Conservation (phyloP, 2,797 vertebrate species). For the Pteronotus mesoamericanus region DNA sequence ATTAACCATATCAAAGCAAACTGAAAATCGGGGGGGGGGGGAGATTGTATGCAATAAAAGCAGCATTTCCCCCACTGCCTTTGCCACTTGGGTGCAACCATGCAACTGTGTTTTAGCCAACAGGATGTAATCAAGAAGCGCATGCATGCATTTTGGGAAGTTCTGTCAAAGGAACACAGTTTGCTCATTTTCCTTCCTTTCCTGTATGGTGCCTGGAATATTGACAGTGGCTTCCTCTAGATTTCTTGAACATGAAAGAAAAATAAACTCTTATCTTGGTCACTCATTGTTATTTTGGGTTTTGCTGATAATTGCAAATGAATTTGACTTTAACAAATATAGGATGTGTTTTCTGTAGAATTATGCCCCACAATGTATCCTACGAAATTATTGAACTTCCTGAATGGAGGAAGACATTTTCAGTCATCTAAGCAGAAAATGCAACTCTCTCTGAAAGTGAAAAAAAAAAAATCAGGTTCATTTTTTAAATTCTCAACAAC, state of each 20-base stretch:
- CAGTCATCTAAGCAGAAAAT: background rate
- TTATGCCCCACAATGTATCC: background rate
- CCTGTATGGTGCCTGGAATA: background rate
- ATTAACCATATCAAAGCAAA: background rate
- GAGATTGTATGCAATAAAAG: background rate
- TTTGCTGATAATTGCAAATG: background rate
- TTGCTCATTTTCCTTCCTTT: background rate
- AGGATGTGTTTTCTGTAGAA: background rate
- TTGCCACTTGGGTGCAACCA: background rate
- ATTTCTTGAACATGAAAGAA: background rate
- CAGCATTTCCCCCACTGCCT: background rate
- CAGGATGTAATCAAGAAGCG: background rate
- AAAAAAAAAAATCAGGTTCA: background rate
- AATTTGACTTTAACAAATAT: background rate
- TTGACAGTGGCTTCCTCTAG: background rate
- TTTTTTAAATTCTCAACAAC: background rate
- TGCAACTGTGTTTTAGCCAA: background rate
- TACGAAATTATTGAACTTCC: background rate
- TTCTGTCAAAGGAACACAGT: background rate
- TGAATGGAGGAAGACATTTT: background rate
- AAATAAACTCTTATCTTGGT: background rate
- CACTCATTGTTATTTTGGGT: background rate
- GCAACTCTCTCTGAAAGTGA: background rate
- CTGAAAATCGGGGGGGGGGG: background rate
- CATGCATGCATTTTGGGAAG: background rate